These are phyloP conservation scores for Caenorhabditis sp. DNA, from an alignment of 2,888 invertebrate species.

Conservation along the genomic window DNA sequence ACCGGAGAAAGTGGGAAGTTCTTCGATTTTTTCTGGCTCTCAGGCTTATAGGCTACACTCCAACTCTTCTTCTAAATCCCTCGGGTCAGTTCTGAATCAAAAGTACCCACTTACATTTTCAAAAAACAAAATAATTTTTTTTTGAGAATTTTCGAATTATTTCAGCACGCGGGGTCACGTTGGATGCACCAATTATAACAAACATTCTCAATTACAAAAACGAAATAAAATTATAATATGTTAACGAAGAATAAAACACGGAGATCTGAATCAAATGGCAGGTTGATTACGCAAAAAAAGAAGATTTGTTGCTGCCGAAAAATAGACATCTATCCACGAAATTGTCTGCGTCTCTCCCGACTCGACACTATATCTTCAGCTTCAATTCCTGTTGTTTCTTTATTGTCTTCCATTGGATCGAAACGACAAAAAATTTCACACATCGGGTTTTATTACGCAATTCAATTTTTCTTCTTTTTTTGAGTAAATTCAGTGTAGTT, in stretches of 20 bases:
- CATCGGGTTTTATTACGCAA: slow-evolving; percentile 1
- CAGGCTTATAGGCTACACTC: too few relatives aligned
- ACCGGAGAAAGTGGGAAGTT: too few relatives aligned
- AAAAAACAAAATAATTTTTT: too few relatives aligned
- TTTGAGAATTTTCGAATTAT: too few relatives aligned
- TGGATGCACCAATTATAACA: too few relatives aligned
- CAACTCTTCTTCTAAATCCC: too few relatives aligned
- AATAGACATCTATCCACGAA: not conserved
- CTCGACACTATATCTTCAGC: not conserved
- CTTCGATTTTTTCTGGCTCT: too few relatives aligned
- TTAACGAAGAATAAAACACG: not conserved
- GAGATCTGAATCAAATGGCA: not conserved
- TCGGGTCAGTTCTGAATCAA: too few relatives aligned
- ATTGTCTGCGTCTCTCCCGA: not conserved
- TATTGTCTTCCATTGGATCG: not conserved
- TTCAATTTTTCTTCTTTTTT: not conserved
- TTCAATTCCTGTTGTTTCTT: not conserved
- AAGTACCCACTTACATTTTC: too few relatives aligned
- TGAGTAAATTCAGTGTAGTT: too few relatives aligned
- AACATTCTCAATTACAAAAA: not conserved
- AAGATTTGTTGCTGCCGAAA: not conserved
- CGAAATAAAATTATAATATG: not conserved
- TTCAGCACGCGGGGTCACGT: too few relatives aligned
- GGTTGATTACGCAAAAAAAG: not conserved
- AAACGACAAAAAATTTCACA: not conserved